Conservation (phyloP, 1,140 invertebrate species). For the Brachionus manjavacas region DNA sequence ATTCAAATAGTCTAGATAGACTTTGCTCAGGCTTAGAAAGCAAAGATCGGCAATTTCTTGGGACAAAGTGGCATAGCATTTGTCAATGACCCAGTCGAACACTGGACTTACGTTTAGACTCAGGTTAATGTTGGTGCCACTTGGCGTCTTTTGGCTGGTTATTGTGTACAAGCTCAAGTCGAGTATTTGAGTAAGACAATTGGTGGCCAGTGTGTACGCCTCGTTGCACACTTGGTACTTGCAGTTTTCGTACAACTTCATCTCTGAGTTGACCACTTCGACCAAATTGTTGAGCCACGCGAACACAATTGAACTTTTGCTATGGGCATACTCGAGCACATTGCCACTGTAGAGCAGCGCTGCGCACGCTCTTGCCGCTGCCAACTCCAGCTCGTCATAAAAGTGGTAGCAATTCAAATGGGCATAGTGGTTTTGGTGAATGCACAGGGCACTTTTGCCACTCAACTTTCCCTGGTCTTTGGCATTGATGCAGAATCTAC, state of each 20-base stretch:
- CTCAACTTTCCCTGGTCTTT: neutral
- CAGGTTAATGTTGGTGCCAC: neutral
- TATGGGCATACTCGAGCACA: conserved; percentile 74
- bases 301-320: conserved; percentile 82
- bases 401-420: conserved; percentile 43
- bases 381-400: conserved; percentile 64
- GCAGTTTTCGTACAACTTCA: conserved; percentile 33
- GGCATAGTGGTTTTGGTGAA: conserved; percentile 18
- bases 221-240: conserved; percentile 51
- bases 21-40: conserved; percentile 85
- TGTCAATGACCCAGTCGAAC: conserved; percentile 87
- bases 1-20: conserved; percentile 67
- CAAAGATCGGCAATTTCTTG: conserved; percentile 86
- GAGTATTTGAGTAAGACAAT: conserved; percentile 84
- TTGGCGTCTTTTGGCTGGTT: neutral
- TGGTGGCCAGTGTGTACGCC: conserved; percentile 81
- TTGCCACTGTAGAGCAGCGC: conserved; percentile 87
- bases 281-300: conserved; percentile 85
- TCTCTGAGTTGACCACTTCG: conserved; percentile 74
- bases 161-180: conserved; percentile 93
- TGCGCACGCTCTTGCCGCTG: conserved; percentile 76
- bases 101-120: neutral
- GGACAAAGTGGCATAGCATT: conserved; percentile 81
- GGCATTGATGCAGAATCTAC: conserved; percentile 69
- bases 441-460: neutral